Base-by-base conservation (phyloP, 2,113 vertebrate species). In the Elgaria multicarinata region DNA sequence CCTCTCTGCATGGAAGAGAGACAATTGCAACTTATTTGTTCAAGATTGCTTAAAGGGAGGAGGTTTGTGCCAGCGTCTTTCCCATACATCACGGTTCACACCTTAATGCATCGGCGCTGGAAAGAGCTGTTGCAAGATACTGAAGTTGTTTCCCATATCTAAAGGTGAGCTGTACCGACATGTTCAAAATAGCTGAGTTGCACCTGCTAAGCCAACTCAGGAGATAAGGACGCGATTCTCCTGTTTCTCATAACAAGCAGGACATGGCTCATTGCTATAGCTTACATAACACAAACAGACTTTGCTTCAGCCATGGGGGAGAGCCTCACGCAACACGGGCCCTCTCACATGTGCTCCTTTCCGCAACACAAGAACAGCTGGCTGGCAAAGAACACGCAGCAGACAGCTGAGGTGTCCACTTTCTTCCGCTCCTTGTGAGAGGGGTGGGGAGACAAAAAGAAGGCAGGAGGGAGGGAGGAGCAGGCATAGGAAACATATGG, bases 111-210 rank as follows among this genome's bases (percentile, higher is more conserved):
- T 79, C 20, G 50, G 66, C 71, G 46, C 42, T 50, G 16, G 13
- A 75, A 42, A 86, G 44, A 79, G 86, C 74, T 67, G 33, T 87
- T 36, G 62, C 86, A 78, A 87, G 58, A 24, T 53, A 50, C 44
- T 50, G 31, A 36, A 79, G 10, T 79, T 42, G 36, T 1, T 53
- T 46, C 13, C 20, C 8, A 2, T 79, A 53, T 28, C 75, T 78
- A 31, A 67, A 14, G 3, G 39, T n/a, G 74, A 76, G 55, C 53
- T 87, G 85, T 87, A 46, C 28, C 18, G 46, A 79, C 86, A 50
- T 69, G 75, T 79, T 53, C 44, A 22, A 87, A 87, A 77, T 42
- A 18, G 31, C 36, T n/a, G 31, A 44, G 72, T n/a, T 77, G 39
- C 22, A 39, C 39, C 28, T 83, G 46, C 9, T 18, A 53, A 9